Base-by-base conservation (phyloP, 2,888 invertebrate genomes). In the Celastrina argiolus region DNA sequence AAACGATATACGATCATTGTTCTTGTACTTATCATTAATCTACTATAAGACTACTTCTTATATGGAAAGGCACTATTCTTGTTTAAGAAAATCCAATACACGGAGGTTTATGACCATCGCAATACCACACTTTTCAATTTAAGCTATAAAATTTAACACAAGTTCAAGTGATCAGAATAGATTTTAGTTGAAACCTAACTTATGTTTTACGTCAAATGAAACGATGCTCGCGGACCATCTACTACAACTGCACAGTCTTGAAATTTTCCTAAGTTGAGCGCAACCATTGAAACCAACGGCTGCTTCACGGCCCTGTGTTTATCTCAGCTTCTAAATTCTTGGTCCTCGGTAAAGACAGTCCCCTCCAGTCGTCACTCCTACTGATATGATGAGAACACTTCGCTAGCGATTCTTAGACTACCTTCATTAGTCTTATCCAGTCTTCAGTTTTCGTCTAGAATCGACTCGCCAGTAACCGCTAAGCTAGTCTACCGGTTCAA, bases 51-150 rank as follows among this genome's bases (percentile, higher is more conserved):
- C 39, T 61, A 61, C 6, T 22, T 61, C 36, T 61, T 39, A 61
- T 58, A 58, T 36, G 82, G 81, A 88, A 89, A 90, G 89, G 89
- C 89, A 89, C 89, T 88, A 87, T 85, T 76, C 84, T 86, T 87
- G 83, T 80, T 81, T 81, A 76, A 72, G 75, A 80, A 81, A 72
- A 73, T 68, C 67, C 56, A 58, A 65, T 41, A 58, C 65, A 31
- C 41, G 45, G 45, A 39, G 41, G 41, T 41, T 42, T 56, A 58
- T 28, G 56, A 65, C 39, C 16, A 41, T 10, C 18, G 28, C 41
- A 56, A 65, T 22, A 65, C 51, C 58, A 56, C 59, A 58, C 59
- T 42, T 28, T 58, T 56, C 36, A 56, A 56, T 56, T 66, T 45
- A 42, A 66, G 42, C 41, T 66, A 59, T 28, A 42, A 59, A 56